phyloP scores from a whole-genome alignment of 2,888 invertebrate species.

The Bembecia ichneumoniformis region DNA sequence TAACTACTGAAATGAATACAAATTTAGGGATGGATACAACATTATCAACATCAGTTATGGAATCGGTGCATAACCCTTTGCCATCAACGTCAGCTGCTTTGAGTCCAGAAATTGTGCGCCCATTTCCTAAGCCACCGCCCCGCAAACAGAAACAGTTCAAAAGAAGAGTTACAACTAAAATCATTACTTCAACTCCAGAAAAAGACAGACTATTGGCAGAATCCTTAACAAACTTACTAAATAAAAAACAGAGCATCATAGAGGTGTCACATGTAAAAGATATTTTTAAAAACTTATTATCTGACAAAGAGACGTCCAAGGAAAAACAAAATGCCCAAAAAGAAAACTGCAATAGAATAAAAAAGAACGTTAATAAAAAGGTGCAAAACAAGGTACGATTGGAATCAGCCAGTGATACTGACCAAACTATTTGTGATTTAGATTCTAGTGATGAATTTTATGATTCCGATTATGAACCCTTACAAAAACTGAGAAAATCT shows the following conservation, averaged over 20 bases:
- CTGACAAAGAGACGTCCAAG: not conserved
- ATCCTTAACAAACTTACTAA: not conserved
- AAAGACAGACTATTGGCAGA: not conserved
- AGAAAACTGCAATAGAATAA: not conserved
- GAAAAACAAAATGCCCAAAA: not conserved
- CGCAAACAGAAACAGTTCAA: not conserved
- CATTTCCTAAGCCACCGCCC: not conserved
- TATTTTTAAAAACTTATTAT: not conserved
- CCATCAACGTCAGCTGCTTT: conserved; percentile 1
- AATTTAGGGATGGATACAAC: too few relatives aligned
- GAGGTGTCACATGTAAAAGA: not conserved
- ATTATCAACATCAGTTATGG: too few relatives aligned
- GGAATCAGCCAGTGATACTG: too few relatives aligned
- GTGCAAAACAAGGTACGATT: too few relatives aligned
- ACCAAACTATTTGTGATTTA: not conserved
- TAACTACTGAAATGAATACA: too few relatives aligned
- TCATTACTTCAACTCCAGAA: not conserved
- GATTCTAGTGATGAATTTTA: not conserved
- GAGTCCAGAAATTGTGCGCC: not conserved
- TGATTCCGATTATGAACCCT: not conserved
- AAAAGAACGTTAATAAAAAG: not conserved
- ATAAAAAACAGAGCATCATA: not conserved
- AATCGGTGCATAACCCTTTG: not conserved
- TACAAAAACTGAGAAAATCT: not conserved
- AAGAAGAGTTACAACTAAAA: not conserved